Percentiles rank a stretch among this genome's conserved stretches.
Evolutionary conservation across 2,797 vertebrate genomes (phyloP).

Genomic region (Coregonus ussuriensis): DNA sequence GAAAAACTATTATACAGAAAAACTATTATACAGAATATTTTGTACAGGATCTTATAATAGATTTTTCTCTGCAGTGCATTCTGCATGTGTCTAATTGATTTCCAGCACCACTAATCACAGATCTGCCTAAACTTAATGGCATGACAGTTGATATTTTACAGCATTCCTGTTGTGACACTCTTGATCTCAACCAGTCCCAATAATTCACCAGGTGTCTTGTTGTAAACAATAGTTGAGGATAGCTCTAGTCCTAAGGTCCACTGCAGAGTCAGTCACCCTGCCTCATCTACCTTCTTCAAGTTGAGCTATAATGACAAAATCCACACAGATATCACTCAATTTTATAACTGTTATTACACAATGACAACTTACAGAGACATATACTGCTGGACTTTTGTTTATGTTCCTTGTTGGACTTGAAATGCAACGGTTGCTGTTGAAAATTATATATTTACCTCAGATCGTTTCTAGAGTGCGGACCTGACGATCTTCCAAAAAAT

Average conservation of each 20-base stretch:
- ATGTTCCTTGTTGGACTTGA: slow-evolving; percentile 16
- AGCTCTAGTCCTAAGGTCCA: neutral
- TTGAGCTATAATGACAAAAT: neutral
- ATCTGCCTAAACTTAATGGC: neutral
- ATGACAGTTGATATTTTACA: neutral
- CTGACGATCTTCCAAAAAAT: slow-evolving; percentile 26
- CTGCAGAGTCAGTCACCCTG: neutral
- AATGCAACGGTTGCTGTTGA: slow-evolving; percentile 30
- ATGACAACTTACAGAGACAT: slow-evolving; percentile 1
- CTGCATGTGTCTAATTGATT: neutral
- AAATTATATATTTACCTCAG: slow-evolving; percentile 58
- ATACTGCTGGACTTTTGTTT: slow-evolving; percentile 5
- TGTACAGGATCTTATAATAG: neutral
- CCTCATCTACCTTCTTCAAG: neutral
- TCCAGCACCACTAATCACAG: neutral
- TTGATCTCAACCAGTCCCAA: neutral
- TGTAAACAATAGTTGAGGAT: neutral
- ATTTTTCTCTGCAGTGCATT: neutral
- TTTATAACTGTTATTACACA: slow-evolving; percentile 1
- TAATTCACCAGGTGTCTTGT: neutral
- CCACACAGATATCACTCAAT: neutral
- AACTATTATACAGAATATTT: neutral
- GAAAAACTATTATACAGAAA: neutral
- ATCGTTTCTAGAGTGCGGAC: slow-evolving; percentile 49
- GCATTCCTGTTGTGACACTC: slow-evolving; percentile 1